These are phyloP conservation scores for Limanda limanda DNA, from an alignment of 2,113 vertebrate species.

Conservation along the genomic window DNA sequence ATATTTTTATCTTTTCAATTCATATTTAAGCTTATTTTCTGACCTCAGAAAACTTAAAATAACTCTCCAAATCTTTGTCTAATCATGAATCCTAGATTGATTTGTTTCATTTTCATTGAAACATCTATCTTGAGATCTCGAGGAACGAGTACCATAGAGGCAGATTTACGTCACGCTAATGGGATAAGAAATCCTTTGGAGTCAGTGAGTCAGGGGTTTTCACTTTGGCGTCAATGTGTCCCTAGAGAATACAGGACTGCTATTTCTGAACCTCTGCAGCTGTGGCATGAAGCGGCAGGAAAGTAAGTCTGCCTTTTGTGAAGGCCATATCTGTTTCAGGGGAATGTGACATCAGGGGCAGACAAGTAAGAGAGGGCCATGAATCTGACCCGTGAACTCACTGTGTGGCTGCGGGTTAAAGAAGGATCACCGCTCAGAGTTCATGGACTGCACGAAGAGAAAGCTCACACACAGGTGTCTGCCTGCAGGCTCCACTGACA, in stretches of 20 bases:
- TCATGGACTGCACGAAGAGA: slow-evolving; percentile 11
- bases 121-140: background rate
- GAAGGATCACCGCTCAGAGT: slow-evolving; percentile 11
- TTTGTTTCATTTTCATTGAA: background rate
- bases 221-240: slow-evolving; percentile 29
- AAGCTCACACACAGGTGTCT: slow-evolving; percentile 49
- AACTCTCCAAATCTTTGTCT: too few relatives aligned
- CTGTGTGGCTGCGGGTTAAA: background rate
- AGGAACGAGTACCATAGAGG: background rate
- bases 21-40: too few relatives aligned
- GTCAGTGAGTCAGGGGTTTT: slow-evolving; percentile 19
- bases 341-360: slow-evolving; percentile 64
- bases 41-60: too few relatives aligned
- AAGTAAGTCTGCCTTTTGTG: slow-evolving; percentile 57
- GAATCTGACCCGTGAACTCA: slow-evolving; percentile 57
- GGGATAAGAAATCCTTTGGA: background rate
- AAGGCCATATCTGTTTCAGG: slow-evolving; percentile 56
- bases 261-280: slow-evolving; percentile 58
- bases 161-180: background rate
- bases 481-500: slow-evolving; percentile 31
- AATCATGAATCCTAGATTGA: too few relatives aligned
- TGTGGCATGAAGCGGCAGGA: slow-evolving; percentile 46
- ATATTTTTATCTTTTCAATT: too few relatives aligned
- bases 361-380: slow-evolving; percentile 37
- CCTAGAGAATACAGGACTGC: slow-evolving; percentile 30